Percentiles rank a stretch among this genome's conserved stretches.
phyloP scores from a whole-genome alignment of 2,888 invertebrate genomes.

The Drosophila paramelanica region DNA sequence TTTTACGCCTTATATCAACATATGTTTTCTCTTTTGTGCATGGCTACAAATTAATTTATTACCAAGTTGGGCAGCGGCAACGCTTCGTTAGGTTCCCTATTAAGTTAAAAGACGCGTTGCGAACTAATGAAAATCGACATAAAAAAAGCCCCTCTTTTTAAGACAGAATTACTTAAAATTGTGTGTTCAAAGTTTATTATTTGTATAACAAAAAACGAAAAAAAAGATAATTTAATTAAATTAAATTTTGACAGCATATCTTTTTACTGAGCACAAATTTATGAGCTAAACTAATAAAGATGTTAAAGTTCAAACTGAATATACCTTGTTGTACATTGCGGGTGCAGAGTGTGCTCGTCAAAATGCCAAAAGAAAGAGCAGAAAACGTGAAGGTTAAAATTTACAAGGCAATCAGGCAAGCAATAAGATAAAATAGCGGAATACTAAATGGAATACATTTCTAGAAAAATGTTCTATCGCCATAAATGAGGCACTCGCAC shows the following conservation, averaged over 20 bases:
- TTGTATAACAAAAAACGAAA: too few species aligned
- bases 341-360: slow-evolving; percentile 2
- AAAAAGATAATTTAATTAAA: too few species aligned
- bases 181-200: too few species aligned
- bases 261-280: background rate
- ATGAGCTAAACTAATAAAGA: background rate
- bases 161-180: background rate
- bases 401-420: slow-evolving; percentile 66
- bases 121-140: slow-evolving; percentile 1
- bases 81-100: slow-evolving; percentile 11
- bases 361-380: slow-evolving; percentile 44
- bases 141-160: slow-evolving; percentile 3
- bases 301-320: background rate
- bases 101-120: slow-evolving; percentile 51
- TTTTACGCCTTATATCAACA: background rate
- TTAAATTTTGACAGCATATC: too few species aligned
- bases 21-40: background rate
- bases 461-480: slow-evolving; percentile 53
- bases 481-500: slow-evolving; percentile 59
- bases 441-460: slow-evolving; percentile 51
- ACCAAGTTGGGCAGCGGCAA: background rate
- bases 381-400: slow-evolving; percentile 66
- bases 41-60: background rate
- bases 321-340: background rate
- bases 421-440: slow-evolving; percentile 61